Base-by-base conservation (phyloP, 2,113 vertebrate species). In the Anarrhichthys ocellatus region DNA sequence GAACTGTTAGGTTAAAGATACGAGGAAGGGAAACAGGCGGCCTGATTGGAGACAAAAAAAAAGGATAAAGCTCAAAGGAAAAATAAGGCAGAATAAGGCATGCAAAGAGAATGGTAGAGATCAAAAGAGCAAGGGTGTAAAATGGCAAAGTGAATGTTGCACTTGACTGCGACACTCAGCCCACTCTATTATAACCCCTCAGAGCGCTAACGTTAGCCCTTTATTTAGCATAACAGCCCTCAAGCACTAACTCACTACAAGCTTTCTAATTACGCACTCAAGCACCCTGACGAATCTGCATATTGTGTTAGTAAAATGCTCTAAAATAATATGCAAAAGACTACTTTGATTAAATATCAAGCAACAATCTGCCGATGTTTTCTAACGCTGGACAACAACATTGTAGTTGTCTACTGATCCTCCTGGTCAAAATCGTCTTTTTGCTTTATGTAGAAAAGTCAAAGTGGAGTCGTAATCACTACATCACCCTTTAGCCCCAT, bases 211-310 rank as follows among this genome's bases (percentile, higher is more conserved):
- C 71, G 76, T 75, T 80, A 81, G 84, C 79, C 77, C 86, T 88
- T 92, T 76, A 80, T 61, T 90, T 81, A 88, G 73, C 84, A 91
- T 89, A 91, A 90, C 64, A 81, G 87, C 68, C 85, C 74, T 88
- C 64, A 52, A 83, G 84, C 9, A 17, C 73, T 77, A 85, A 87
- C 77, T 78, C 77, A 80, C 54, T 18, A 40, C 69, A 40, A 83
- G 82, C 87, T 81, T 80, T 75, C 46, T 87, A 90, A 91, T 94
- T 84, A 85, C 54, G 82, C 38, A 70, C 75, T 86, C 76, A 72
- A 87, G 70, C 67, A 72, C 78, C n/a, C 24, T 62, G 44, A 56
- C 64, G 17, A 75, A 73, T 78, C 76, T 69, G 76, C 24, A 66
- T 63, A 82, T 68, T 73, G 72, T 72, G 52, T 38, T 32, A 58